Evolutionary conservation across 2,888 invertebrate genomes (phyloP).

Genomic region (Dryadula phaetusa): DNA sequence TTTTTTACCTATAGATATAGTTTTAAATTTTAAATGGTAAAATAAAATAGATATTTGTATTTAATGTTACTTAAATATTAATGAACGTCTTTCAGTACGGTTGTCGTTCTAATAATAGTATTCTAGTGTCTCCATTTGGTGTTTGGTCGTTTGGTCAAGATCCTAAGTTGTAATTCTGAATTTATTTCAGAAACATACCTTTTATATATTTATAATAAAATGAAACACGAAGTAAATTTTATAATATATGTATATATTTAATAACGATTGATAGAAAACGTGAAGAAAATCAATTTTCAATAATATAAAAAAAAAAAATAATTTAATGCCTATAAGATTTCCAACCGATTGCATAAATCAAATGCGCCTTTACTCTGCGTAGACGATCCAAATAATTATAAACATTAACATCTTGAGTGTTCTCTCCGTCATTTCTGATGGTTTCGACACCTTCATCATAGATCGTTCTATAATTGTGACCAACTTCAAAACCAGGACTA

Average conservation of each 20-base stretch:
- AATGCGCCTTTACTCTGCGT: constrained; percentile 55
- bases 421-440: constrained; percentile 66
- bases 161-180: too few relatives aligned
- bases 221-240: too few relatives aligned
- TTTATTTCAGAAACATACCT: too few relatives aligned
- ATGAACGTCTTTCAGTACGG: too few relatives aligned
- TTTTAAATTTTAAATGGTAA: too few relatives aligned
- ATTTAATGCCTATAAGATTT: constrained; percentile 58
- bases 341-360: constrained; percentile 65
- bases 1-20: neutral
- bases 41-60: too few relatives aligned
- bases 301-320: neutral
- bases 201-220: too few relatives aligned
- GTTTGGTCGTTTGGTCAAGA: too few relatives aligned
- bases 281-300: neutral
- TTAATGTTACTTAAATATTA: too few relatives aligned
- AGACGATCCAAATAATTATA: constrained; percentile 64
- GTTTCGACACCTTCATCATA: constrained; percentile 67
- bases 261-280: neutral
- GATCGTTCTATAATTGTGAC: constrained; percentile 71
- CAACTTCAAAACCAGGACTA: constrained; percentile 62
- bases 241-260: too few relatives aligned
- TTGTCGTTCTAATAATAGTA: too few relatives aligned
- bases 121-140: too few relatives aligned
- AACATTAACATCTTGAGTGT: constrained; percentile 63